phyloP scores from a whole-genome alignment of 1,140 invertebrate genomes.

The Fopius arisanus region DNA sequence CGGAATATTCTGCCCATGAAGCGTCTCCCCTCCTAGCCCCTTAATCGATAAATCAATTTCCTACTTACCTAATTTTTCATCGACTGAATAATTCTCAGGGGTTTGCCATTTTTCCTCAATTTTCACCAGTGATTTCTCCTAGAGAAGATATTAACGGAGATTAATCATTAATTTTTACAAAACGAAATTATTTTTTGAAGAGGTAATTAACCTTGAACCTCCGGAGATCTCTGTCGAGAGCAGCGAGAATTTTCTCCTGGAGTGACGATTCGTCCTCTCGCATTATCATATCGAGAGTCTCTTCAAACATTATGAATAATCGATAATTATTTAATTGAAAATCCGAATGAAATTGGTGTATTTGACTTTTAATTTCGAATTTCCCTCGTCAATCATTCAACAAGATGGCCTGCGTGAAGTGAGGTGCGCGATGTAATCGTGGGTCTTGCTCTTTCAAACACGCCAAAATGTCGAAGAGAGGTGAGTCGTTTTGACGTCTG shows the following conservation, averaged over 20 bases:
- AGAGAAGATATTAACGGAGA: background rate
- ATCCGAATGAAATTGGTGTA: background rate
- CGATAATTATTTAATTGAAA: background rate
- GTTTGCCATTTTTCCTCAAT: background rate
- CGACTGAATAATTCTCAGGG: background rate
- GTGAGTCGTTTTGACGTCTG: conserved; percentile 50
- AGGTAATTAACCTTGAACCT: background rate
- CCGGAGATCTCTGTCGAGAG: background rate
- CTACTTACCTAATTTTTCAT: background rate
- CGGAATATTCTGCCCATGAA: background rate
- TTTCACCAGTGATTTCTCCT: background rate
- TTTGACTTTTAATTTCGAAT: background rate
- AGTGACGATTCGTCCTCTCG: background rate
- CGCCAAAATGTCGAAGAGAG: conserved; percentile 69
- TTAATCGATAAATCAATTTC: background rate
- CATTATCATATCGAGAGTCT: background rate
- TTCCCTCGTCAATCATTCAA: background rate
- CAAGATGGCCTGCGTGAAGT: background rate
- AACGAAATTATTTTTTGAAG: background rate
- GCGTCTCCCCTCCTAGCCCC: conserved; percentile 25
- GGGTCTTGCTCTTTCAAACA: conserved; percentile 48
- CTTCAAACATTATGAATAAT: background rate
- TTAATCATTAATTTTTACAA: background rate
- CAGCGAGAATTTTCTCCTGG: background rate
- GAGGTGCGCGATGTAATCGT: background rate